These are phyloP conservation scores for Holocentrus rufus DNA, from an alignment of 2,797 vertebrate species.

Conservation along the genomic window DNA sequence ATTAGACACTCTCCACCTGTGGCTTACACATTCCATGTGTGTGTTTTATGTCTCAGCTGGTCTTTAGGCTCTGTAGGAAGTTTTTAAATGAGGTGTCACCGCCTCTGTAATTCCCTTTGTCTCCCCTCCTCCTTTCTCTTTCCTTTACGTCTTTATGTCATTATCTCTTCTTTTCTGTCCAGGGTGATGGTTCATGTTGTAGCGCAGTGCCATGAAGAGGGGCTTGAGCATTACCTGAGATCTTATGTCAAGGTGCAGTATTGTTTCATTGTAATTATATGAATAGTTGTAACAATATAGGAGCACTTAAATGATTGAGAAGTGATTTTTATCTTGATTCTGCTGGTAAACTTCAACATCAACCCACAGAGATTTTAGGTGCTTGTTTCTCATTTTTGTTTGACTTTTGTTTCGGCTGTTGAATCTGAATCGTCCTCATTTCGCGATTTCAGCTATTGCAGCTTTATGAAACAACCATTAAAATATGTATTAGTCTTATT, in stretches of 20 bases:
- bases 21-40: conserved; percentile 5
- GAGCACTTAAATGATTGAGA: background rate
- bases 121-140: background rate
- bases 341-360: background rate
- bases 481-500: no score
- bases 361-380: no score
- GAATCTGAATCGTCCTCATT: no score
- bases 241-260: conserved; percentile 93
- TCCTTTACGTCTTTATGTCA: background rate
- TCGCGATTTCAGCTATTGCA: no score
- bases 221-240: conserved; percentile 93
- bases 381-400: no score
- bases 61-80: conserved; percentile 52
- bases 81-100: conserved; percentile 30
- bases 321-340: background rate
- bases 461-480: background rate
- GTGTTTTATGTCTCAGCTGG: conserved; percentile 15
- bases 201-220: conserved; percentile 97
- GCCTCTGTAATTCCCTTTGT: background rate
- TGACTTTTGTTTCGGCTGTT: no score
- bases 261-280: background rate
- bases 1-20: conserved; percentile 30
- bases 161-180: conserved; percentile 35
- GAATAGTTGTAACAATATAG: no score
- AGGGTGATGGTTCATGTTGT: conserved; percentile 99